These are phyloP conservation scores for Catocala fraxini DNA, from an alignment of 2,888 invertebrate genomes.

Conservation along the genomic window DNA sequence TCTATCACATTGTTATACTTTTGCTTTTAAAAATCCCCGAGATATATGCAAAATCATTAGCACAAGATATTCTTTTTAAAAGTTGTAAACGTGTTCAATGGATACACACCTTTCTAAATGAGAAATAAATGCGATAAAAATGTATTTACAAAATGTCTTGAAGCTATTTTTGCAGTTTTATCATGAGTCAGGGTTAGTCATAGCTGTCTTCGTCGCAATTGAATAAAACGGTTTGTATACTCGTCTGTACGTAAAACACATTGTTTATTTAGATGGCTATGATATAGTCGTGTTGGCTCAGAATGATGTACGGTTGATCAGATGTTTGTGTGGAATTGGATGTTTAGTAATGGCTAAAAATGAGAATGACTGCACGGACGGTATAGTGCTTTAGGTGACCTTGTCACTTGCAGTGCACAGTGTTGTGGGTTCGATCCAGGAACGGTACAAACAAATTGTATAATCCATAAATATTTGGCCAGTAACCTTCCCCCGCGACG, in stretches of 20 bases:
- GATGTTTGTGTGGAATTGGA: neutral
- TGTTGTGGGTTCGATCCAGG: no score
- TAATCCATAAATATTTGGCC: no score
- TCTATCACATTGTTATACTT: no score
- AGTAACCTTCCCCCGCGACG: no score
- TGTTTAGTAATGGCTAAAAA: no score
- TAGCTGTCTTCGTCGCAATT: neutral
- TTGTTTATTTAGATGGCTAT: slow-evolving; percentile 1
- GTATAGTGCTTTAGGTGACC: no score
- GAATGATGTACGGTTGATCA: neutral
- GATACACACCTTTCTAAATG: neutral
- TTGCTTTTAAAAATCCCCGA: no score
- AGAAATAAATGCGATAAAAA: neutral
- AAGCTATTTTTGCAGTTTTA: slow-evolving; percentile 3
- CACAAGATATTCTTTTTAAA: no score
- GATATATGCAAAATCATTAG: no score
- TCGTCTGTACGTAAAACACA: neutral
- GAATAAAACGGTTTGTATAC: neutral
- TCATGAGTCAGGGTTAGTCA: slow-evolving; percentile 7
- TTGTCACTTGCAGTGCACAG: no score
- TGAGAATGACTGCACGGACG: no score
- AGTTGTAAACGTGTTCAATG: neutral
- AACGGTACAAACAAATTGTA: no score
- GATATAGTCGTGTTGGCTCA: neutral
- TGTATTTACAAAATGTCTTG: neutral